Conservation (phyloP, 2,888 invertebrate species). For the Gryllus longicercus region DNA sequence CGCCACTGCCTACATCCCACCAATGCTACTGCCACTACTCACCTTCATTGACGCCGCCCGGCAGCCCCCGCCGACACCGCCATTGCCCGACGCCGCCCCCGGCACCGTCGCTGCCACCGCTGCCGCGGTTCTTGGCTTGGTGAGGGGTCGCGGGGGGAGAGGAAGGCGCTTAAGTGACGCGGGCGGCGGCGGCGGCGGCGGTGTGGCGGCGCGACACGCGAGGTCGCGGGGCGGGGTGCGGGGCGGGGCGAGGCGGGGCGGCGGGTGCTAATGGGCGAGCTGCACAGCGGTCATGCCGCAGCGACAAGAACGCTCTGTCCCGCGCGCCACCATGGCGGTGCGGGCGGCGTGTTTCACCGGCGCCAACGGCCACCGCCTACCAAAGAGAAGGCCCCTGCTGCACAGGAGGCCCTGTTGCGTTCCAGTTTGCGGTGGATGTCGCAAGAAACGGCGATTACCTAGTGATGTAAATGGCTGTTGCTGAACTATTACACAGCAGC, state of each 20-base stretch:
- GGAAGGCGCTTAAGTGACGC: not conserved
- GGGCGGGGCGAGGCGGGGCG: not conserved
- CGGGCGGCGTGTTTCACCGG: not conserved
- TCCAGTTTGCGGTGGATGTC: too few species aligned
- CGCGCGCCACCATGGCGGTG: not conserved
- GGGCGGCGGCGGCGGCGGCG: not conserved
- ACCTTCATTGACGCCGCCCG: too few species aligned
- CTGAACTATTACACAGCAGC: too few species aligned
- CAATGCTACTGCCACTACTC: too few species aligned
- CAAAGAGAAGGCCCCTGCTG: not conserved
- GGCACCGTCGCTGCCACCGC: too few species aligned
- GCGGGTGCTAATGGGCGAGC: slow-evolving; percentile 3
- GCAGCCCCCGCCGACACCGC: too few species aligned
- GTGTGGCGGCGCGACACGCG: not conserved
- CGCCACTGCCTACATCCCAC: too few species aligned
- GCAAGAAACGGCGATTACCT: too few species aligned
- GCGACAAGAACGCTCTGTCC: not conserved
- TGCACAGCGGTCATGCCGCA: not conserved
- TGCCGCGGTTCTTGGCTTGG: not conserved
- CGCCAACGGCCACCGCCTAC: not conserved
- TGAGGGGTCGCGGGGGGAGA: not conserved
- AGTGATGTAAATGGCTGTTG: too few species aligned
- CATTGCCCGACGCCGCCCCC: too few species aligned
- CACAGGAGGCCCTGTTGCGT: too few species aligned
- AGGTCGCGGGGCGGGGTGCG: not conserved